Evolutionary conservation across 2,888 invertebrate genomes (phyloP).

Genomic region (Drosophila emarginata): DNA sequence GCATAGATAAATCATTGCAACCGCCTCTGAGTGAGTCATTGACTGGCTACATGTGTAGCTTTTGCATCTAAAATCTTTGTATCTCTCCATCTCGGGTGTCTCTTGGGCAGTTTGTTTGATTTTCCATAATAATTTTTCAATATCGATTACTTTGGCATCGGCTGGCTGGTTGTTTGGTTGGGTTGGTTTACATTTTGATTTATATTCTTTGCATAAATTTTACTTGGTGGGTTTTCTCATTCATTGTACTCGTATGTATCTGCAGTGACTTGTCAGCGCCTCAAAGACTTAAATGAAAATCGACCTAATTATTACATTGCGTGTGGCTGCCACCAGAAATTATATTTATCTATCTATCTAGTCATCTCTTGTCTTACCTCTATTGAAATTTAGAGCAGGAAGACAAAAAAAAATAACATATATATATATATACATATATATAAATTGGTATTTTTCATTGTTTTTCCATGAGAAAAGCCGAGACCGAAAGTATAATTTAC

Average conservation of each 20-base stretch:
- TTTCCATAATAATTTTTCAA: constrained; percentile 72
- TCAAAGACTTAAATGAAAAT: constrained; percentile 26
- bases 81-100: constrained; percentile 18
- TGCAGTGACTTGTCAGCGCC: constrained; percentile 26
- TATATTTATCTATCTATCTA: neutral
- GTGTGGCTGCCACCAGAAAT: constrained; percentile 36
- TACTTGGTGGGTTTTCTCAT: constrained; percentile 25
- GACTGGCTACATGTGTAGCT: constrained; percentile 64
- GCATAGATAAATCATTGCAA: constrained; percentile 50
- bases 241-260: neutral
- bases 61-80: constrained; percentile 47
- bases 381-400: constrained; percentile 69
- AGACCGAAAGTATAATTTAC: constrained; percentile 57
- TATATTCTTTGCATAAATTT: constrained; percentile 61
- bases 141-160: constrained; percentile 61
- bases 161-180: constrained; percentile 12
- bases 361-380: constrained; percentile 27
- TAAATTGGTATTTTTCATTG: constrained; percentile 39
- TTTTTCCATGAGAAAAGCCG: constrained; percentile 63
- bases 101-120: constrained; percentile 52
- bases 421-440: constrained; percentile 8
- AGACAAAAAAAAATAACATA: constrained; percentile 30
- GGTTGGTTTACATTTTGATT: constrained; percentile 63
- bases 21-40: constrained; percentile 57
- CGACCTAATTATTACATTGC: constrained; percentile 65